These are phyloP conservation scores for Melanotaenia maccullochi DNA, from an alignment of 2,797 vertebrate species.

Conservation along the genomic window DNA sequence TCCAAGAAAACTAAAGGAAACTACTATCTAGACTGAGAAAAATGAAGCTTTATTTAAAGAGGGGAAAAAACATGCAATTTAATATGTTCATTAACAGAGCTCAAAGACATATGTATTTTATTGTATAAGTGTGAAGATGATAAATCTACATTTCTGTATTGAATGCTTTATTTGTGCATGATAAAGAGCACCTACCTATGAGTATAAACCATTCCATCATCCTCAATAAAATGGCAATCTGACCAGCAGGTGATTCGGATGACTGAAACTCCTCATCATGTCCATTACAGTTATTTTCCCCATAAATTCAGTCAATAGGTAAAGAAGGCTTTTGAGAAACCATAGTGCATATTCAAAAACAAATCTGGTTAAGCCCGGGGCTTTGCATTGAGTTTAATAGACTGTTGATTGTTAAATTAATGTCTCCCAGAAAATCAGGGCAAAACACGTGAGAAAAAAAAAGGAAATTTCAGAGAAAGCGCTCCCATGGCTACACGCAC, in stretches of 20 bases:
- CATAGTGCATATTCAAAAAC: constrained; percentile 48
- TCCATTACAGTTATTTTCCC: constrained; percentile 56
- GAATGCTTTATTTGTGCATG: constrained; percentile 21
- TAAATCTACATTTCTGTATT: constrained; percentile 19
- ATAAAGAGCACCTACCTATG: constrained; percentile 24
- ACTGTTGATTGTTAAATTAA: constrained; percentile 56
- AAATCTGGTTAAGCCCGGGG: constrained; percentile 32
- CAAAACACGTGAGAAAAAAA: constrained; percentile 4
- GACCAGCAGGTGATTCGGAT: constrained; percentile 34
- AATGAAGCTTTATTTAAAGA: not conserved
- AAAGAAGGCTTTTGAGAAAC: constrained; percentile 35
- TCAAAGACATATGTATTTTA: constrained; percentile 30
- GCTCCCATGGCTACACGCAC: constrained; percentile 13
- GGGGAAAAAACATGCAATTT: not conserved
- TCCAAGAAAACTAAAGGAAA: constrained; percentile 27
- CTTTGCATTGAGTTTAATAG: constrained; percentile 47
- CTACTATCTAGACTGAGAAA: constrained; percentile 12
- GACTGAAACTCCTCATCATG: constrained; percentile 32
- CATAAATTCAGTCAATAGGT: constrained; percentile 42
- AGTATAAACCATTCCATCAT: constrained; percentile 21
- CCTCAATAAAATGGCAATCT: constrained; percentile 25
- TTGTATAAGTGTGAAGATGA: constrained; percentile 15
- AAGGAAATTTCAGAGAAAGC: constrained; percentile 9
- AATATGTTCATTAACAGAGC: constrained; percentile 42
- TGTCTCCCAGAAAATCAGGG: constrained; percentile 14